Percentiles rank a stretch among this genome's conserved stretches.
These are phyloP conservation scores for Nemapogon koenigi DNA, from an alignment of 2,888 invertebrate species.

Conservation along the genomic window DNA sequence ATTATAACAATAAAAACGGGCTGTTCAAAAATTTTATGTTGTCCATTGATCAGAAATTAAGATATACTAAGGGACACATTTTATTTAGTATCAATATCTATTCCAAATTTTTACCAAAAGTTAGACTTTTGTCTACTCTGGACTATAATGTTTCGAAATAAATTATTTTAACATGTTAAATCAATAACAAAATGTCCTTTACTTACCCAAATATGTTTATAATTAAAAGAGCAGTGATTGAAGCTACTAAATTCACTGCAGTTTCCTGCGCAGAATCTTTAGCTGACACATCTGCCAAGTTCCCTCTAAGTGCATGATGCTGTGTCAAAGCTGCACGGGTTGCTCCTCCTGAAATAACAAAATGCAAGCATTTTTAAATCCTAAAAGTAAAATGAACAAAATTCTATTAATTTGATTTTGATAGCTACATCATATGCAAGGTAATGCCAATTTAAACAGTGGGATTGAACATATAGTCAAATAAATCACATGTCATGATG, in stretches of 20 bases:
- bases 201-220: constrained; percentile 69
- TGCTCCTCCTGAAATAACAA: constrained; percentile 73
- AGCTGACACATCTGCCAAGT: constrained; percentile 91
- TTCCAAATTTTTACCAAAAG: too few relatives aligned
- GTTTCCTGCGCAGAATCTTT: constrained; percentile 98
- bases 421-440: constrained; percentile 5
- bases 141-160: too few relatives aligned
- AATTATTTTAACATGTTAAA: constrained; percentile 25
- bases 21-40: too few relatives aligned
- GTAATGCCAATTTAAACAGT: background rate
- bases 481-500: too few relatives aligned
- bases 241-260: constrained; percentile 88
- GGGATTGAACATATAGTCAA: too few relatives aligned
- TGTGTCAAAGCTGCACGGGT: constrained; percentile 92
- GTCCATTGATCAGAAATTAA: too few relatives aligned
- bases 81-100: too few relatives aligned
- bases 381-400: constrained; percentile 2
- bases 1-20: too few relatives aligned
- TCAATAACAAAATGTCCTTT: constrained; percentile 34
- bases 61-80: too few relatives aligned
- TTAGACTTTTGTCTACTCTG: too few relatives aligned
- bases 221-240: constrained; percentile 78
- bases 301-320: constrained; percentile 89
- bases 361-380: background rate
- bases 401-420: constrained; percentile 7